Percentiles rank a stretch among this genome's conserved stretches.
These are phyloP conservation scores for Xanthia icteritia DNA, from an alignment of 2,888 invertebrate genomes.

Conservation along the genomic window DNA sequence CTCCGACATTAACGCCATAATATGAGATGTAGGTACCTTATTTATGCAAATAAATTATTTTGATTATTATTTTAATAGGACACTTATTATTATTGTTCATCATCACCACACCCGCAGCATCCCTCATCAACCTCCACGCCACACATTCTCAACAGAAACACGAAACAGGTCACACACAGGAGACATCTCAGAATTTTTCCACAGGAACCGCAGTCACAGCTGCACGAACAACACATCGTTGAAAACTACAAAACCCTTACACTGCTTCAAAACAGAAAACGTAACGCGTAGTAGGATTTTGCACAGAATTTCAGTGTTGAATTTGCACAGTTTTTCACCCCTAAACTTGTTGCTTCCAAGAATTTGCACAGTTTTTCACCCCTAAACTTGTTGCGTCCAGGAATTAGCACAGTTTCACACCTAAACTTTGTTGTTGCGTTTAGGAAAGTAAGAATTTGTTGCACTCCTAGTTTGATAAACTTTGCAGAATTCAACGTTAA, in stretches of 20 bases:
- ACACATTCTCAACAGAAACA: conserved; percentile 81
- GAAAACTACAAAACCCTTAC: not conserved
- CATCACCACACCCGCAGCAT: conserved; percentile 73
- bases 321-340: conserved; percentile 1
- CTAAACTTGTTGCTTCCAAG: not conserved
- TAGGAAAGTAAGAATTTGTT: too few species aligned
- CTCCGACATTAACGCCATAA: too few species aligned
- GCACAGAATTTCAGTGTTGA: not conserved
- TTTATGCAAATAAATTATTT: too few species aligned
- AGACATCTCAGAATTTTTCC: conserved; percentile 82
- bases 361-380: conserved; percentile 8
- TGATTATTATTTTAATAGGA: conserved; percentile 21
- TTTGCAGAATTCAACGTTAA: conserved; percentile 10
- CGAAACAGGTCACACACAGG: conserved; percentile 80
- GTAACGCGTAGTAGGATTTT: not conserved
- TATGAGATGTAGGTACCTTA: too few species aligned
- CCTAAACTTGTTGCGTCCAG: not conserved
- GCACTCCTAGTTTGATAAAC: not conserved
- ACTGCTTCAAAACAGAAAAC: not conserved
- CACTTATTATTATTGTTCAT: conserved; percentile 39
- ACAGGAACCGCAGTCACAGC: conserved; percentile 79
- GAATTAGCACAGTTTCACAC: not conserved
- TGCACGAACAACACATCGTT: conserved; percentile 81
- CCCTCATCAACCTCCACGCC: conserved; percentile 81
- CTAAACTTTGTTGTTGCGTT: not conserved